phyloP scores from a whole-genome alignment of 2,113 vertebrate species.

The Eleginops maclovinus region DNA sequence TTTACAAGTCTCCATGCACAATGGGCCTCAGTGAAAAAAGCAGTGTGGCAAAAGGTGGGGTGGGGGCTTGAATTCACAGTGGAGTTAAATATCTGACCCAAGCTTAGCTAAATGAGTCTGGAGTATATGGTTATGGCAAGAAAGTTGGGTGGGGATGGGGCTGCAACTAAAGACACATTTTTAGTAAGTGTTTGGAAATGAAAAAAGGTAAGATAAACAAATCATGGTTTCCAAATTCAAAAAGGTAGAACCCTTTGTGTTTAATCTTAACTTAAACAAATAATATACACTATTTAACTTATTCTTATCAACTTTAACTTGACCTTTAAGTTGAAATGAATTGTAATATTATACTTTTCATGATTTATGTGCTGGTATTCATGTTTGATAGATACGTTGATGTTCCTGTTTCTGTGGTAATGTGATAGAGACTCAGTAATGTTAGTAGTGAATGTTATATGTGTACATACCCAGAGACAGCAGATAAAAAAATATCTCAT shows the following conservation, averaged over 20 bases:
- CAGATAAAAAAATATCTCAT: no score
- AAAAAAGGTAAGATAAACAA: no score
- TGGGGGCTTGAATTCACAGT: constrained; percentile 31
- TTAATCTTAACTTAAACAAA: neutral
- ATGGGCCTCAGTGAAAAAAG: constrained; percentile 70
- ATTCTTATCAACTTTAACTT: no score
- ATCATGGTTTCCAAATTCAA: neutral
- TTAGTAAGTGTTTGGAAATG: neutral
- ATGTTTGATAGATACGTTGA: no score
- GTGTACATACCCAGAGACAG: no score
- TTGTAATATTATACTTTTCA: no score
- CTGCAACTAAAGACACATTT: neutral
- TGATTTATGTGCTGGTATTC: no score
- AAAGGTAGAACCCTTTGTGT: neutral
- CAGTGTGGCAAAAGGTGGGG: constrained; percentile 35
- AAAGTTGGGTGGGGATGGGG: neutral
- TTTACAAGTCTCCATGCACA: constrained; percentile 58
- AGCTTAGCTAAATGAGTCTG: constrained; percentile 10
- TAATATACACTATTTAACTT: no score
- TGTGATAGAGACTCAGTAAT: no score
- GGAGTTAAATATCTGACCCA: constrained; percentile 22
- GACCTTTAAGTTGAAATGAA: no score
- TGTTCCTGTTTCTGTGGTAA: no score
- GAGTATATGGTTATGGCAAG: constrained; percentile 7
- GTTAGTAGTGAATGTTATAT: no score